Conservation (phyloP, 1,140 invertebrate species). For the Orius insidiosus region DNA sequence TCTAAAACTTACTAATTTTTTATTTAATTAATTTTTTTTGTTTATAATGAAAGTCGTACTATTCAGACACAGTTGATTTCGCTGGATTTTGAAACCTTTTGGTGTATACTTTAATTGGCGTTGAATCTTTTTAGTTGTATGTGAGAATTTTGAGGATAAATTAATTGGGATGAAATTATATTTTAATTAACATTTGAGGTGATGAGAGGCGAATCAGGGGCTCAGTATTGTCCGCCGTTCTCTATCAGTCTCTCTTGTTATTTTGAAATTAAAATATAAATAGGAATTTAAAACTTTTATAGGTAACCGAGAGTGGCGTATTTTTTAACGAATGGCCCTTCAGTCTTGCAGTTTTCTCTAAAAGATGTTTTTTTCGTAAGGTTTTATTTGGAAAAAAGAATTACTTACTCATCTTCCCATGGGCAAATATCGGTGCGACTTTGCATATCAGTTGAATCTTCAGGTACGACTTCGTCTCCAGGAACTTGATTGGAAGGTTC, state of each 20-base stretch:
- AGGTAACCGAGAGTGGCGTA: conserved; percentile 77
- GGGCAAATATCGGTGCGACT: conserved; percentile 59
- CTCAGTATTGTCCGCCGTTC: conserved; percentile 5
- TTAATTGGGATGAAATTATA: background rate
- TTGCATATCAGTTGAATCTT: conserved; percentile 30
- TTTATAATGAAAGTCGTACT: too few relatives aligned
- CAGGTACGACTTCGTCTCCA: conserved; percentile 20
- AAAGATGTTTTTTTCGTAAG: conserved; percentile 19
- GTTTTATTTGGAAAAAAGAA: background rate
- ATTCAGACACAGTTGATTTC: too few relatives aligned
- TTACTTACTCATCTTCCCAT: conserved; percentile 77
- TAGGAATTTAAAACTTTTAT: conserved; percentile 29
- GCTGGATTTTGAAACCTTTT: conserved; percentile 13
- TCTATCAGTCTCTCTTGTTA: background rate
- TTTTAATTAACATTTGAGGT: background rate
- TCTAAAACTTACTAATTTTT: background rate
- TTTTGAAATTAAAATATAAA: background rate
- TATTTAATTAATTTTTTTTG: background rate
- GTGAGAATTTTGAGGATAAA: too few relatives aligned
- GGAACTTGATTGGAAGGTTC: conserved; percentile 9
- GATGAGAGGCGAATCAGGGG: conserved; percentile 3
- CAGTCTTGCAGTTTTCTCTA: conserved; percentile 67
- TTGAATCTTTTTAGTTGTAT: too few relatives aligned
- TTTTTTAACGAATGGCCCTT: conserved; percentile 75
- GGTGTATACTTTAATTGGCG: conserved; percentile 12